Evolutionary conservation across 1,140 invertebrate species (phyloP).

Genomic region (Hyles euphorbiae): DNA sequence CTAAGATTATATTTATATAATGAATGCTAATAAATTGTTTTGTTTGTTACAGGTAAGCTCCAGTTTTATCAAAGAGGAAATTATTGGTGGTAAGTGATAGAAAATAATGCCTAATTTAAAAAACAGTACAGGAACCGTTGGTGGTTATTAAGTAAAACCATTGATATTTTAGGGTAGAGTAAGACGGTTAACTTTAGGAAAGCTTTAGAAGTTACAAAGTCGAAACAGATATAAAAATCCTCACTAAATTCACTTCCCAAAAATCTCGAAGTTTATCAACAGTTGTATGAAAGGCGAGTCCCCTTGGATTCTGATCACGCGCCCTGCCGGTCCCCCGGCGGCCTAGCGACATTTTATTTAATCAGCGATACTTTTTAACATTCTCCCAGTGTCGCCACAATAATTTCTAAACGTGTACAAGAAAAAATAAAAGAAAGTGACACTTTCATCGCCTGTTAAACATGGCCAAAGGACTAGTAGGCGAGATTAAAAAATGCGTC

Average conservation of each 20-base stretch:
- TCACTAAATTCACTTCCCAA: not conserved
- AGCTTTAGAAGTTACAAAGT: no score
- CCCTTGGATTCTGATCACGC: conserved; percentile 49
- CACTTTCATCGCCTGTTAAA: conserved; percentile 41
- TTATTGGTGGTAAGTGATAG: conserved; percentile 16
- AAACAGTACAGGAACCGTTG: no score
- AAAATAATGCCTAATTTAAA: no score
- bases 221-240: conserved; percentile 1
- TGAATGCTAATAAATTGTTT: conserved; percentile 10
- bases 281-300: not conserved
- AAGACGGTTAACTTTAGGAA: no score
- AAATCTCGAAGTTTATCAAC: not conserved
- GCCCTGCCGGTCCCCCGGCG: conserved; percentile 23
- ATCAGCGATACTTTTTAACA: conserved; percentile 69
- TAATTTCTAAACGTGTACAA: conserved; percentile 57
- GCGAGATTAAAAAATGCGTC: not conserved
- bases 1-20: no score
- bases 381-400: conserved; percentile 50
- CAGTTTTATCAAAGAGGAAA: conserved; percentile 20
- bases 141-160: no score
- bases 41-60: conserved; percentile 43
- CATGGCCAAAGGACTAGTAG: conserved; percentile 8
- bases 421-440: conserved; percentile 44
- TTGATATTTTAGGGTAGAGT: no score
- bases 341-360: conserved; percentile 64